A percentile compares a stretch with the other conserved stretches of the same genome.
These are phyloP conservation scores for Tetragnatha montana DNA, from an alignment of 2,888 invertebrate species.

Conservation along the genomic window DNA sequence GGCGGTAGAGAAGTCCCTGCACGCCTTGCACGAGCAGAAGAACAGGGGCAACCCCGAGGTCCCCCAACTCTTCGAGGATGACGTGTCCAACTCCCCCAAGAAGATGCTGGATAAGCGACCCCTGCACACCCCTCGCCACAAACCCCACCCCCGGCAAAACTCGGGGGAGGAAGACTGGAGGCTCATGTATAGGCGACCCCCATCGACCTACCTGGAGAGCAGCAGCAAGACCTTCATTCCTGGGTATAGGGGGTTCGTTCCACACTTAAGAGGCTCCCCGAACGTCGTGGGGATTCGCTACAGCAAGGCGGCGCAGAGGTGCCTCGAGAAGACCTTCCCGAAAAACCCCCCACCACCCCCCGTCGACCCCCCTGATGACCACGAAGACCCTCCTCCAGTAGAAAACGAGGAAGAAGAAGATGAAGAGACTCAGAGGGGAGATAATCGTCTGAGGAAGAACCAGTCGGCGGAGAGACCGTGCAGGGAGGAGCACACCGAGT, in stretches of 20 bases:
- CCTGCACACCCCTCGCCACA: slow-evolving; percentile 66
- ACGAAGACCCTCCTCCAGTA: not conserved
- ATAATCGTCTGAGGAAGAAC: slow-evolving; percentile 42
- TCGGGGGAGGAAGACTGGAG: slow-evolving; percentile 62
- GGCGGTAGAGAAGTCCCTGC: slow-evolving; percentile 61
- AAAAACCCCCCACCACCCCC: no score
- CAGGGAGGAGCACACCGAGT: slow-evolving; percentile 53
- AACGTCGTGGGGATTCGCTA: slow-evolving; percentile 66
- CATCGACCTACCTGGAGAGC: slow-evolving; percentile 55
- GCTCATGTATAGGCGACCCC: slow-evolving; percentile 55
- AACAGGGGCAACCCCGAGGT: not conserved
- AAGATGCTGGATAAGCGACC: slow-evolving; percentile 59
- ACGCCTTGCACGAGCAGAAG: slow-evolving; percentile 58
- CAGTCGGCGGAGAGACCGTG: slow-evolving; percentile 46
- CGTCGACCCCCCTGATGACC: not conserved
- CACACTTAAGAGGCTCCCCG: slow-evolving; percentile 56
- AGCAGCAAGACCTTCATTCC: slow-evolving; percentile 56
- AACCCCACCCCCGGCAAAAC: slow-evolving; percentile 57
- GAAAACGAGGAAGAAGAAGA: not conserved
- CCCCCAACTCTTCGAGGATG: not conserved
- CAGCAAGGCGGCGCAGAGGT: slow-evolving; percentile 64
- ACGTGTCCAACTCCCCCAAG: slow-evolving; percentile 43
- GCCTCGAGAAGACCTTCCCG: slow-evolving; percentile 24
- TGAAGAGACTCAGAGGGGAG: slow-evolving; percentile 16
- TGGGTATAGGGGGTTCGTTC: slow-evolving; percentile 64